Evolutionary conservation across 2,888 invertebrate genomes (phyloP), one percentile per base, ranked within the genome.

Genomic region (Diarsia brunnea): DNA sequence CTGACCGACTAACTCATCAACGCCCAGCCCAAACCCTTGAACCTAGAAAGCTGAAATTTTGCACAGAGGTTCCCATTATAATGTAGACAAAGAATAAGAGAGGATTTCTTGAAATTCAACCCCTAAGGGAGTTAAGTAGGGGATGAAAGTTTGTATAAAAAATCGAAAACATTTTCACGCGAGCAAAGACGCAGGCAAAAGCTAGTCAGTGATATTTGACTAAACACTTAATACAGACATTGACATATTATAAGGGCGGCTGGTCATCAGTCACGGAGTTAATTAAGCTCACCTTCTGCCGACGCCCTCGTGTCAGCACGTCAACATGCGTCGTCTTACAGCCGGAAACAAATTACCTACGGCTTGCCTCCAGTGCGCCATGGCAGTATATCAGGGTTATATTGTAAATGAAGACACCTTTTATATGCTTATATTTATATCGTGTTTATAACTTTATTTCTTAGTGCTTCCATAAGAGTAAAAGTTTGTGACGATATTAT

Each of bases 281-380:
- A 90, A 90, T 90, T 89, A 89, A 86, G 79, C 87, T 67, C 70
- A 74, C 80, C 75, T 79, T 68, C 69, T 68, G 69, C 71, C 65
- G 64, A 63, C 82, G 27, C 51, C 51, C 73, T 12, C 69, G 69
- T 69, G 69, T 69, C 84, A 73, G 65, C 64, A 68, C 75, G 78
- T 78, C 82, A 67, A 82, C 84, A 82, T 73, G 87, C 79, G 83
- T 86, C 78, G 84, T 75, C 70, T 75, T 73, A 75, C 76, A 67
- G 12, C 19, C 16, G 49, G 61, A 45, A 72, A 86, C 75, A 82
- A 84, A 87, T 86, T 81, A 71, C 78, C 43, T 5, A 21, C 43
- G n/a, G 53, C 65, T 27, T 38, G 45, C 38, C 67, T 24, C 60
- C 27, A 55, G 12, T 38, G 27, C 58, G 12, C n/a, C 63, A 16